Evolutionary conservation across 2,113 vertebrate genomes (phyloP).

Genomic region (Erythrolamprus reginae): DNA sequence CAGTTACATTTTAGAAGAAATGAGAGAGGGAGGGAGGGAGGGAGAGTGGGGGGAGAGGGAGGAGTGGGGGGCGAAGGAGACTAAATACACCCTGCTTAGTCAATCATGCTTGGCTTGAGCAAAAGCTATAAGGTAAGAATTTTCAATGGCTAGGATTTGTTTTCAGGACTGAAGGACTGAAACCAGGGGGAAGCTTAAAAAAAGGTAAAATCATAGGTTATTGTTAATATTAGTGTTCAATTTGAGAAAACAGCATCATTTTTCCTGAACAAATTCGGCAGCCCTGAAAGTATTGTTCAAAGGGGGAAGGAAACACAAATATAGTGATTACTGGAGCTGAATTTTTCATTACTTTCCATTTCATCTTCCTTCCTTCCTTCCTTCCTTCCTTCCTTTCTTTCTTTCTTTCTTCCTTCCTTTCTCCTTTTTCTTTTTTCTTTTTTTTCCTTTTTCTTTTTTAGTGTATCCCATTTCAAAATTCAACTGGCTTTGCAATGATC

Average conservation of each 20-base stretch:
- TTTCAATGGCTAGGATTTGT: background rate
- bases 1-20: background rate
- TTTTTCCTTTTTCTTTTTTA: too few relatives aligned
- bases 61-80: background rate
- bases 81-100: background rate
- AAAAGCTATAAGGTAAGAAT: rapidly evolving
- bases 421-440: too few relatives aligned
- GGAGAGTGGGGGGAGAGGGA: background rate
- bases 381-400: background rate
- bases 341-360: background rate
- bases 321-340: background rate
- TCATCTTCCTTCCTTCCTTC: background rate
- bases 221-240: background rate
- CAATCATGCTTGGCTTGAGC: rapidly evolving
- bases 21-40: too few relatives aligned
- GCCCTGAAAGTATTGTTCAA: background rate
- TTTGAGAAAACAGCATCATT: background rate
- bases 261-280: background rate
- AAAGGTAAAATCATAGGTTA: background rate
- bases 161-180: background rate
- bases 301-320: background rate
- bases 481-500: background rate
- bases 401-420: too few relatives aligned
- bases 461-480: background rate
- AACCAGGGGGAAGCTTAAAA: background rate